Evolutionary conservation across 2,113 vertebrate genomes (phyloP), one percentile per base, ranked within the genome.

Genomic region (Epinephelus lanceolatus): DNA sequence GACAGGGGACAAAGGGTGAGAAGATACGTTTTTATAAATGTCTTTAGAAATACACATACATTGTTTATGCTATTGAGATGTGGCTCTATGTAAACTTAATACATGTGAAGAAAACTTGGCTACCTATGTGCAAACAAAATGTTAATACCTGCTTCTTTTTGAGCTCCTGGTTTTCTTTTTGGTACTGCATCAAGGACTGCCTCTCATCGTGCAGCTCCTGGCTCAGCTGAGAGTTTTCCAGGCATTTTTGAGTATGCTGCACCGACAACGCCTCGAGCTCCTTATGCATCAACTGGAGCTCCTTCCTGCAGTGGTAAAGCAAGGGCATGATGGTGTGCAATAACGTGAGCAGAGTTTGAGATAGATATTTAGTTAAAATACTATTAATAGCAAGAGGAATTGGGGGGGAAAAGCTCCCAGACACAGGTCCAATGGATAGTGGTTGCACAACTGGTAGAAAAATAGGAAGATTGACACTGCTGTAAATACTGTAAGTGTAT

Each of bases 231-330:
- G 97, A 95, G 3, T 97, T 98, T 90, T 98, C 97, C 92, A 99
- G 92, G 86, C 97, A 99, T 93, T 97, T 99, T 94, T 98, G 97
- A 0, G 97, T 97, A 92, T 99, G 98, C 94, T 99, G 98, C 89
- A 96, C 95, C 0, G 98, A 99, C 37, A 99, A 94, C 59, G 96
- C 95, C 91, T 98, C 97, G 62, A 99, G 96, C 92, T 99, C 98
- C 89, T 97, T 95, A 76, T 97, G 97, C 90, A 99, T 91, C 0
- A 95, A 96, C 91, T 96, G 94, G 60, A 98, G 89, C 93, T 97
- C 97, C 87, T 97, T 97, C 92, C 98, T 99, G 94, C 0, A 27
- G 55, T 12, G 52, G 59, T 60, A 76, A 53, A 89, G 21, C 79
- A 87, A 33, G 53, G 18, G 45, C 19, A 75, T 2, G 2, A 47